Base-by-base conservation (phyloP, 2,797 vertebrate species). In the Thamnophis elegans region DNA sequence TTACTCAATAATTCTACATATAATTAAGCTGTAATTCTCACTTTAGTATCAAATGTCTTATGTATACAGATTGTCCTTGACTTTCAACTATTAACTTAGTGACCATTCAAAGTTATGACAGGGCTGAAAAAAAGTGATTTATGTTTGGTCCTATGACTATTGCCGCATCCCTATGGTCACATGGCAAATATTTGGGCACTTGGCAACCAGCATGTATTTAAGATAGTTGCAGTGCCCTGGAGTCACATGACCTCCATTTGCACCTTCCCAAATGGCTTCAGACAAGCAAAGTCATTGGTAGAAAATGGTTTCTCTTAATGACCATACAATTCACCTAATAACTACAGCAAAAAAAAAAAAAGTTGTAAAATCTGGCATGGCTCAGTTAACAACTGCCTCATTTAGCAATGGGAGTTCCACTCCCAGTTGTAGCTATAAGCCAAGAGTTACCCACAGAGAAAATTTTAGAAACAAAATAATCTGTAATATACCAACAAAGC, bases 81-180 rank as follows among this genome's bases (percentile, higher is more conserved):
- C n/a, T 32, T 32, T 36, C 2, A 73, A 73, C 7, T 13, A 20
- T 73, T 73, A 1, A 73, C 32, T 36, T 32, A 68, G 65, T 68
- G 65, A 32, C n/a, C n/a, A 32, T 32, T 68, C 28, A 32, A n/a
- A n/a, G 1, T 65, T n/a, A n/a, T 2, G 0, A n/a, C 0, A 1
- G 28, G 10, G 28, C n/a, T n/a, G 28, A 32, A 68, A 68, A 68
- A 68, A 32, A 68, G 28, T 5, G 10, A 68, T n/a, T 32, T 68
- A 16, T 5, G 32, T 32, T 68, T 68, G 65, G 16, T 68, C n/a
- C 6, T 68, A 32, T 68, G 62, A 16, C 13, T 0, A 13, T 68
- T 32, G 65, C 13, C 2, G 2, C n/a, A 68, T 68, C n/a, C 13
- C n/a, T 16, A 73, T 16, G 3, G 14, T 5, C 16, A 73, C n/a